These are phyloP conservation scores for Agrotis clavis DNA, from an alignment of 2,888 invertebrate species.

Conservation along the genomic window DNA sequence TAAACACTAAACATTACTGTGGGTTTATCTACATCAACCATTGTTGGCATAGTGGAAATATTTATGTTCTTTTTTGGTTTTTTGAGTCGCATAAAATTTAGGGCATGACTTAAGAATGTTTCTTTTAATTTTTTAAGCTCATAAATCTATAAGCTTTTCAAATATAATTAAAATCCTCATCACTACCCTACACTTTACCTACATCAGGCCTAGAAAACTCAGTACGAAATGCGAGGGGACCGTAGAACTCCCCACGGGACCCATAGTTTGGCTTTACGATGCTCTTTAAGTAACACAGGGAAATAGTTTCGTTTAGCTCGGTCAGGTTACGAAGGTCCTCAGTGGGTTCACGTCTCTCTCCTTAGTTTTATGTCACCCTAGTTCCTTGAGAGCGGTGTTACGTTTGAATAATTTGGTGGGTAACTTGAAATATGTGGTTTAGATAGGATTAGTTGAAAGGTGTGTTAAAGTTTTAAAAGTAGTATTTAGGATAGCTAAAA, in stretches of 20 bases:
- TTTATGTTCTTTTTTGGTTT: no score
- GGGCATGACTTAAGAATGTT: background rate
- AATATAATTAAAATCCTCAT: background rate
- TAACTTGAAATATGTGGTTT: constrained; percentile 27
- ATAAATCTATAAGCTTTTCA: background rate
- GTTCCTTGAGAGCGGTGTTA: constrained; percentile 37
- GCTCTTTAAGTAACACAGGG: constrained; percentile 72
- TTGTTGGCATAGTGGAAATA: no score
- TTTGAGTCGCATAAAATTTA: no score
- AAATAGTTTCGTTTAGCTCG: constrained; percentile 74
- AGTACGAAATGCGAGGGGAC: constrained; percentile 47
- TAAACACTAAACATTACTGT: no score
- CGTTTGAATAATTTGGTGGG: constrained; percentile 43
- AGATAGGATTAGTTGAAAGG: background rate
- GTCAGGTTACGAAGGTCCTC: constrained; percentile 56
- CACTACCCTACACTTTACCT: constrained; percentile 8
- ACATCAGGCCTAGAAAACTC: constrained; percentile 38
- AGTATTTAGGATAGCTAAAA: background rate
- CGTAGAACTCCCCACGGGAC: constrained; percentile 64
- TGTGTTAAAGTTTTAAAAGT: background rate
- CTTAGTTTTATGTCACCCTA: constrained; percentile 57
- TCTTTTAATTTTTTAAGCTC: background rate
- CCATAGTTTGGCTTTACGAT: constrained; percentile 72
- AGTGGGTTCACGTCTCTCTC: constrained; percentile 51
- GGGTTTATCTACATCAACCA: no score